Evolutionary conservation across 1,140 invertebrate genomes (phyloP).

Genomic region (Lasaia peninsularis): DNA sequence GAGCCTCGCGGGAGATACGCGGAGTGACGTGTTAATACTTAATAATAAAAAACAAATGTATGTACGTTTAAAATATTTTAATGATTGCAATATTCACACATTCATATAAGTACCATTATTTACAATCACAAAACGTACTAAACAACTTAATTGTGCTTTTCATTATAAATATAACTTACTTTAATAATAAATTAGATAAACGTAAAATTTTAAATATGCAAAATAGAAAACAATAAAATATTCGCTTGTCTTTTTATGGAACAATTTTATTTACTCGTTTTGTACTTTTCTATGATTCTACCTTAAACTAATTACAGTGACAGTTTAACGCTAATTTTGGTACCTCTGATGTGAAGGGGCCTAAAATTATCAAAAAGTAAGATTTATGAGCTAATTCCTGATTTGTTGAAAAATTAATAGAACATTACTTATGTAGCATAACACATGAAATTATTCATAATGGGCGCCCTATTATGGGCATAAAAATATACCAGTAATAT

Average conservation of each 20-base stretch:
- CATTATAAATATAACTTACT: conserved; percentile 23
- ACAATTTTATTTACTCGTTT: conserved; percentile 40
- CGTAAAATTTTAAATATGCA: conserved; percentile 40
- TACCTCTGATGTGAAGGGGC: not conserved
- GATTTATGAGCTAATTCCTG: no score
- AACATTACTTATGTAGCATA: no score
- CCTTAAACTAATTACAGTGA: conserved; percentile 27
- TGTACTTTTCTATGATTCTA: conserved; percentile 66
- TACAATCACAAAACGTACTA: conserved; percentile 67
- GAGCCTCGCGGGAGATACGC: no score
- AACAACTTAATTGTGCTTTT: conserved; percentile 73
- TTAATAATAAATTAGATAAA: conserved; percentile 43
- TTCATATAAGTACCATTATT: conserved; percentile 58
- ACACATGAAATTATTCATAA: no score
- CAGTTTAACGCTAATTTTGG: conserved; percentile 9
- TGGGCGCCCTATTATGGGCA: no score
- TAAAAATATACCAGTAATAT: no score
- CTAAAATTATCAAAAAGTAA: not conserved
- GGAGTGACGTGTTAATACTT: not conserved
- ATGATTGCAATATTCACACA: conserved; percentile 74
- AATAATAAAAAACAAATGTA: conserved; percentile 30
- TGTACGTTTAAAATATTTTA: conserved; percentile 69
- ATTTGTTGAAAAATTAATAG: no score
- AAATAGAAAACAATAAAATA: conserved; percentile 36
- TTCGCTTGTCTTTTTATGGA: conserved; percentile 40